Base-by-base conservation (phyloP, 2,113 vertebrate genomes). In the Mus musculus region DNA sequence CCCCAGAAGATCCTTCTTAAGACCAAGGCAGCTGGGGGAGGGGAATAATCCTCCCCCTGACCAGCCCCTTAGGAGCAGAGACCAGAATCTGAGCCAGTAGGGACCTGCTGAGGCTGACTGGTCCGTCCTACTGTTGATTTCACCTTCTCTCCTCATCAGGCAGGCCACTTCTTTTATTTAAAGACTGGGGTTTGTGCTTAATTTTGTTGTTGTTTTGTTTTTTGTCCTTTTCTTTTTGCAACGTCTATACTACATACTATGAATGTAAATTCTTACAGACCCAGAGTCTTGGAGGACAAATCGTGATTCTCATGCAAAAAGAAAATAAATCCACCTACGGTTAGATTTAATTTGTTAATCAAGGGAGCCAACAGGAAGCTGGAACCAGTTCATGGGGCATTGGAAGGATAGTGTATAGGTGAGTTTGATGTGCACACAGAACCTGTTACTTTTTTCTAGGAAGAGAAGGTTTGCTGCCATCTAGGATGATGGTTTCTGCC, bases 351-450 rank as follows among this genome's bases (percentile, higher is more conserved):
- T 65, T 90, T 71, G 2, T 17, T 71, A 17, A 61, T 46, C 46
- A 42, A 33, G 59, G 90, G 71, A 54, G 5, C 39, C n/a, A 46
- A 28, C 36, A 22, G 33, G 63, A 61, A 1, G 20, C 11, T 54
- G 87, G 14, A 61, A 61, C 17, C 71, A 8, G 63, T 11, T 90
- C 36, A 10, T 8, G 52, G 56, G 59, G 82, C 46, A 24, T 28
- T 33, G 30, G 26, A 88, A 89, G 39, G 52, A 14, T 12, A 30
- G 0, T 1, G 14, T 1, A 14, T 1, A 7, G 63, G 88, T 9
- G 0, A 46, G 0, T 33, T 3, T n/a, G 36, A 39, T n/a, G 22
- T 0, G 1, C n/a, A 59, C 7, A 0, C 52, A 6, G 12, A 42
- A 36, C 20, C 8, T 52, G 26, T 46, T 24, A 4, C 22, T 5